phyloP scores from a whole-genome alignment of 2,113 vertebrate genomes.

The Nycticryphes semicollaris region DNA sequence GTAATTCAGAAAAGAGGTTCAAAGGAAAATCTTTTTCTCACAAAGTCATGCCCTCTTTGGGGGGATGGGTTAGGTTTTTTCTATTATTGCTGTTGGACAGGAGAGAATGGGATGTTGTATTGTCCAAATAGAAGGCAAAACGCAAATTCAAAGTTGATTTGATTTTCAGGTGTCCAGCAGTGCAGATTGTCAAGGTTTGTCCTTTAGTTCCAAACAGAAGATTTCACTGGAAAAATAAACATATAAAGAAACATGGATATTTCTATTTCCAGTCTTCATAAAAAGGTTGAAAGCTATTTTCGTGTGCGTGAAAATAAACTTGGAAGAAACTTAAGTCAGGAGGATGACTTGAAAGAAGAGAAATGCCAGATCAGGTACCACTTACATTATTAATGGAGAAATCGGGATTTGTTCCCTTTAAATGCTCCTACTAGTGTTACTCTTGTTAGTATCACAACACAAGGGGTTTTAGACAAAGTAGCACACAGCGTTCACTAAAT shows the following conservation, averaged over 20 bases:
- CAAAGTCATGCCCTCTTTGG: not conserved
- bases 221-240: not conserved
- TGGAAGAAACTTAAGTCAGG: not conserved
- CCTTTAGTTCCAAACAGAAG: not conserved
- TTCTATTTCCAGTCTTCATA: not conserved
- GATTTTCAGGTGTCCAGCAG: not conserved
- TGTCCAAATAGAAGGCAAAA: not conserved
- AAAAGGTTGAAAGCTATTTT: not conserved
- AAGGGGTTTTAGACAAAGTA: not conserved
- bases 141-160: not conserved
- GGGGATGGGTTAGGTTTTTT: not conserved
- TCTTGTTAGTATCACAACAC: not conserved
- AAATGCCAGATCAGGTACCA: not conserved
- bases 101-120: not conserved
- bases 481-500: conserved; percentile 14
- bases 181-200: not conserved
- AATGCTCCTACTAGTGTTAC: not conserved
- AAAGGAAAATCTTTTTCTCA: not conserved
- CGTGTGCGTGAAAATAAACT: not conserved
- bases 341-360: not conserved
- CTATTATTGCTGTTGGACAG: not conserved
- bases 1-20: not conserved
- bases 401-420: conserved; percentile 3
- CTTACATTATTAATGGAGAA: not conserved
- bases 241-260: not conserved